These are phyloP conservation scores for Dasysyrphus albostriatus DNA, from an alignment of 2,888 invertebrate genomes.

Conservation along the genomic window DNA sequence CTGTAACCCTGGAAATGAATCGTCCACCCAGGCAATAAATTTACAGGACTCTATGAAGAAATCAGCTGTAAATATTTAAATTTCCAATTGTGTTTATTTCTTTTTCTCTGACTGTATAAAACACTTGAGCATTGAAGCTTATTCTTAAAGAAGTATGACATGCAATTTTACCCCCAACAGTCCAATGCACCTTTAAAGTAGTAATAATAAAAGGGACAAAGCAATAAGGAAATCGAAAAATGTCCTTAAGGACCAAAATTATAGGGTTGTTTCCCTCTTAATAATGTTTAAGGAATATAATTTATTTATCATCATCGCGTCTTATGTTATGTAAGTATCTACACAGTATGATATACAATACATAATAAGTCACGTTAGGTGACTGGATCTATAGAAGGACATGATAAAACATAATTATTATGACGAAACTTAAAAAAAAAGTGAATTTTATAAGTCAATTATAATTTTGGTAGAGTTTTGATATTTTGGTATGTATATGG, in stretches of 20 bases:
- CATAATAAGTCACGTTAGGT: background rate
- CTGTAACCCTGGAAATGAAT: too few relatives aligned
- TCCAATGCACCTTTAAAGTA: slow-evolving; percentile 40
- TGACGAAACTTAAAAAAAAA: background rate
- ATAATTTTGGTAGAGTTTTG: background rate
- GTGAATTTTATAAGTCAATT: background rate
- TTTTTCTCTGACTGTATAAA: slow-evolving; percentile 35
- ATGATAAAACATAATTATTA: background rate
- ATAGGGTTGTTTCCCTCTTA: slow-evolving; percentile 29
- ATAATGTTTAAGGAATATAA: slow-evolving; percentile 11
- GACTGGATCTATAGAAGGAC: too few relatives aligned
- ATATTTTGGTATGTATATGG: too few relatives aligned
- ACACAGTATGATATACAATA: background rate
- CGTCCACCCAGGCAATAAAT: too few relatives aligned
- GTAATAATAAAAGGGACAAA: slow-evolving; percentile 5
- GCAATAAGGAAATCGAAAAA: slow-evolving; percentile 37
- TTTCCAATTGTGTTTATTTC: background rate
- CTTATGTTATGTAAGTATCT: background rate
- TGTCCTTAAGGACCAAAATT: slow-evolving; percentile 19
- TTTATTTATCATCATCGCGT: slow-evolving; percentile 5
- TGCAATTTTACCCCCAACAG: slow-evolving; percentile 14
- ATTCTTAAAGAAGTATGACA: slow-evolving; percentile 12
- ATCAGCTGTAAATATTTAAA: background rate
- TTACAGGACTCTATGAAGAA: too few relatives aligned
- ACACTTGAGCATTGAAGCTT: slow-evolving; percentile 22